Base-by-base conservation (phyloP, 2,888 invertebrate genomes). In the Himalopsyche kuldschensis region DNA sequence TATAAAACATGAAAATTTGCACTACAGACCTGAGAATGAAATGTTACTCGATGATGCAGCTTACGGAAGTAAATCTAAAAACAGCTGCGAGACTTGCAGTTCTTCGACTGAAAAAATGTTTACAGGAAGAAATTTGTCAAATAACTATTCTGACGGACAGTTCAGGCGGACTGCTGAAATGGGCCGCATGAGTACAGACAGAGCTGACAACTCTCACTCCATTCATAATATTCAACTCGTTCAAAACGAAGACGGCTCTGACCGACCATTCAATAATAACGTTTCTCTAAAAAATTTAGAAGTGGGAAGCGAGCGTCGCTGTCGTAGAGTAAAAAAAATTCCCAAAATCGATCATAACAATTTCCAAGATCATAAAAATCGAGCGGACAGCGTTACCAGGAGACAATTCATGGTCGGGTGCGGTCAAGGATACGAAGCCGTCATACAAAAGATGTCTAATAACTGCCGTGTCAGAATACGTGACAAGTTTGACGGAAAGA, bases 301-400 rank as follows among this genome's bases (percentile, higher is more conserved):
- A 80, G 88, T 87, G 3, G 88, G 88, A 86, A 86, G 87, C 87
- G 88, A 88, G 87, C 87, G 89, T 1, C 87, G 88, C 15, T 87
- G 87, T 84, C 80, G 87, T 0, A 87, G 88, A 79, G 86, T 87
- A 31, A 86, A 86, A 83, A 86, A 87, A 85, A 87, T 87, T 76
- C 86, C 87, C 20, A 87, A 87, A 85, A 80, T 87, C 24, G 86
- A 86, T 47, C 84, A 79, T 41, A 80, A 84, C 41, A 78, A 83
- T 41, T 48, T 82, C 15, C 80, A 78, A 24, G 84, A 84, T 27
- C 82, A 82, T 63, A 83, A 84, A 31, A 82, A 83, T 75, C 81
- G 84, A 17, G 47, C 80, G 63, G 84, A 84, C 11, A 81, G 79
- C 41, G 81, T 79, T 11, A 75, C 82, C 69, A 31, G 83, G 24